phyloP scores from a whole-genome alignment of 2,888 invertebrate species.

The Campoplex capitator region DNA sequence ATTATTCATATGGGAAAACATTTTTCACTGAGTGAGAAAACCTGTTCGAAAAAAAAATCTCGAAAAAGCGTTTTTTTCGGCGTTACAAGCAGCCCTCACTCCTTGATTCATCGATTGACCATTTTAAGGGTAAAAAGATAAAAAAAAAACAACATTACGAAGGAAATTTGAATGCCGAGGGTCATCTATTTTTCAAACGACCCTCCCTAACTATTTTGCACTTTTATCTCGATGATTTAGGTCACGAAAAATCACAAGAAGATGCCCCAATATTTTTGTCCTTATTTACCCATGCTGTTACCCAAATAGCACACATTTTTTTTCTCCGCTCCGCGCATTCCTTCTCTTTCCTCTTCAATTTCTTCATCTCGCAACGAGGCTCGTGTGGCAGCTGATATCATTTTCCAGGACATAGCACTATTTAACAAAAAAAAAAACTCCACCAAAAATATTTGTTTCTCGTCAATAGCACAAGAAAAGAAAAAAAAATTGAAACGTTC shows the following conservation, averaged over 20 bases:
- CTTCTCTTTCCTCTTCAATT: conserved; percentile 52
- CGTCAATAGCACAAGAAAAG: not conserved
- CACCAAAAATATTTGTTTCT: not conserved
- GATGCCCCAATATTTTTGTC: conserved; percentile 5
- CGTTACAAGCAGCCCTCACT: too few species aligned
- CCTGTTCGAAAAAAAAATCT: too few species aligned
- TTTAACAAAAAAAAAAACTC: not conserved
- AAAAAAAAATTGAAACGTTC: not conserved
- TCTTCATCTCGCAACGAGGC: conserved; percentile 50
- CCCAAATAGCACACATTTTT: conserved; percentile 34
- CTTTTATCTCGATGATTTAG: not conserved
- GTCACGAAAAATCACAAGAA: conserved; percentile 4
- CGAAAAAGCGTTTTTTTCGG: too few species aligned
- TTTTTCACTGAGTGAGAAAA: too few species aligned
- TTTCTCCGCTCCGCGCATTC: not conserved
- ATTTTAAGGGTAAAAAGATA: too few species aligned
- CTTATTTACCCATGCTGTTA: conserved; percentile 20
- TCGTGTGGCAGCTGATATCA: conserved; percentile 60
- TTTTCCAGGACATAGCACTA: conserved; percentile 35
- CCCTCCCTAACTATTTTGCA: not conserved
- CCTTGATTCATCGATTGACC: too few species aligned
- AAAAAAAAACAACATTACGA: too few species aligned
- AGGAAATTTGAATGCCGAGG: not conserved
- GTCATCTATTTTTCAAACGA: not conserved
- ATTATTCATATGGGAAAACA: too few species aligned